Evolutionary conservation across 2,113 vertebrate species (phyloP).

Genomic region (Athene cunicularia): DNA sequence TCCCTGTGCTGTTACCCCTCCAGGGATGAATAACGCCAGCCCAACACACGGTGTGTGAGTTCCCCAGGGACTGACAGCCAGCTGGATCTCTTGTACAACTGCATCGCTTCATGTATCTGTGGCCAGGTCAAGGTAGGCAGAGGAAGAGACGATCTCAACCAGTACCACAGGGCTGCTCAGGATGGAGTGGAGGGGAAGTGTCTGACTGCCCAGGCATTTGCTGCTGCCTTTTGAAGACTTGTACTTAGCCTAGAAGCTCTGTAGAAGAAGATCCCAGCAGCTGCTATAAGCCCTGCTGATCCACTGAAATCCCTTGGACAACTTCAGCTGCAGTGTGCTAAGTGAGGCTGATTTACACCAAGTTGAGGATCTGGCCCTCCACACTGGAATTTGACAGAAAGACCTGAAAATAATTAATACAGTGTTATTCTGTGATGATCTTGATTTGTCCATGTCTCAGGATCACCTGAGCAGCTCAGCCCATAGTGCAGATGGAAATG

Average conservation of each 20-base stretch:
- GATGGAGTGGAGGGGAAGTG: neutral
- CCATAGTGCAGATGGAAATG: neutral
- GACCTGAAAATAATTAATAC: neutral
- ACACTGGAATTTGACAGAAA: neutral
- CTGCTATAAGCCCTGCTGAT: neutral
- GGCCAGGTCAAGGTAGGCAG: neutral
- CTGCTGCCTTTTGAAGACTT: neutral
- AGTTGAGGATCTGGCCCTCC: neutral
- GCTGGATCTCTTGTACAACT: neutral
- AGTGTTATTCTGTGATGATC: too few relatives aligned
- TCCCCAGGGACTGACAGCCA: neutral
- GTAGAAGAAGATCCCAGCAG: neutral
- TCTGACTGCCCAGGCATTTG: neutral
- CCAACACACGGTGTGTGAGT: neutral
- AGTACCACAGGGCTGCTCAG: neutral
- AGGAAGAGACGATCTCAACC: neutral
- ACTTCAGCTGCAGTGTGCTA: neutral
- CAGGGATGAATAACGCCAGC: neutral
- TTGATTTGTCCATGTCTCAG: neutral
- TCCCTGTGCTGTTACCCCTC: neutral
- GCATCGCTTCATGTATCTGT: neutral
- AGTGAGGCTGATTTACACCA: neutral
- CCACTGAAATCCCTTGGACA: neutral
- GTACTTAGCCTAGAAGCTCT: neutral
- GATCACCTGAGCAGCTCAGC: neutral